Base-by-base conservation (phyloP, 2,888 invertebrate species). In the Ectemnius continuus region DNA sequence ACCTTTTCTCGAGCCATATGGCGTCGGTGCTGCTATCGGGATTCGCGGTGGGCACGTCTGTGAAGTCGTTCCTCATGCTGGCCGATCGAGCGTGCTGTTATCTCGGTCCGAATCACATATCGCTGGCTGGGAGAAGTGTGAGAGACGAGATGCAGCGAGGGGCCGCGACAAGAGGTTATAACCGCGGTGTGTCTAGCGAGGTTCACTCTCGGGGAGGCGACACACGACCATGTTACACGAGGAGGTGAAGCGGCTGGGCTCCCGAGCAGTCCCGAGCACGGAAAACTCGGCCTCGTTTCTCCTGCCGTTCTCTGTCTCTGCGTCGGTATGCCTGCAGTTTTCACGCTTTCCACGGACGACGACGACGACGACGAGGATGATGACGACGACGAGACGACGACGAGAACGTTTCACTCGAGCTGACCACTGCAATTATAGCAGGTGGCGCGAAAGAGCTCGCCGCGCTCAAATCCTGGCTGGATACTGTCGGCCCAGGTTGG, bases 1-100 rank as follows among this genome's bases (percentile, higher is more conserved):
- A 81, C 75, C 76, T 83, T 75, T 83, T 79, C 78, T 80, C 83
- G 65, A 83, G 78, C 83, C 83, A 83, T 83, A 83, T 83, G 83
- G 83, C 84, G 73, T 83, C 81, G 69, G 81, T 82, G 64, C 84
- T 81, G 73, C 81, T 83, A 71, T 83, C 84, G 70, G 83, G 78
- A 64, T 78, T 83, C 73, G 68, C 83, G 63, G 81, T 78, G 66
- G 83, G 80, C 76, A 83, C 79, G 58, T 81, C 79, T 62, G 76
- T 70, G 61, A 81, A 81, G 65, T 78, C 81, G 81, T 82, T 83
- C 80, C 84, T 83, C 83, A 83, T 83, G 63, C 68, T 83, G 62
- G 62, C 70, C 57, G 73, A 2, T 68, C 60, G 57, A 69, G 18
- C 52, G 47, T 47, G 60, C 20, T 66, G 46, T 56, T 62, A 64